phyloP scores from a whole-genome alignment of 2,888 invertebrate genomes.

The Chrysolina haemoptera region DNA sequence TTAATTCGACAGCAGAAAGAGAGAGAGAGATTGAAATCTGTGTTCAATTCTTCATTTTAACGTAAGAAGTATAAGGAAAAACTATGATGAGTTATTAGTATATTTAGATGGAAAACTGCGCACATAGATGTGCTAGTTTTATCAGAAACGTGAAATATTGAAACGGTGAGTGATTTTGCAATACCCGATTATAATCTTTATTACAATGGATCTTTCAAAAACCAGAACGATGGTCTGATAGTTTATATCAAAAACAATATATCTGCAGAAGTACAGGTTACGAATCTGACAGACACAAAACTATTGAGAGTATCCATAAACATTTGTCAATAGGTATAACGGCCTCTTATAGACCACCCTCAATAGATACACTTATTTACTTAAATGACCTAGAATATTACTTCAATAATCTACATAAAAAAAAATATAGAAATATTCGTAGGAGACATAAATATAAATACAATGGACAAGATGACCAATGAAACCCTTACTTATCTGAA shows the following conservation, averaged over 20 bases:
- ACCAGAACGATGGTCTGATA: background rate
- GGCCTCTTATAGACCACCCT: background rate
- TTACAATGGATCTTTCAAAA: background rate
- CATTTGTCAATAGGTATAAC: background rate
- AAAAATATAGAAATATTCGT: slow-evolving; percentile 8
- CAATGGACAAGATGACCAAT: slow-evolving; percentile 15
- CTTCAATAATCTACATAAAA: background rate
- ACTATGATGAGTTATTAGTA: background rate
- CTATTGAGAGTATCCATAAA: background rate
- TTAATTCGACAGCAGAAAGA: slow-evolving; percentile 5
- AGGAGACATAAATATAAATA: slow-evolving; percentile 18
- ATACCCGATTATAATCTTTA: background rate
- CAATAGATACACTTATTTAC: background rate
- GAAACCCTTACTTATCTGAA: slow-evolving; percentile 3
- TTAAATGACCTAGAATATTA: background rate
- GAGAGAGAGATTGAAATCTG: background rate
- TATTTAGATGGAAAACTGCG: background rate
- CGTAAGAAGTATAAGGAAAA: background rate
- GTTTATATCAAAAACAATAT: background rate
- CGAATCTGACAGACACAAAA: background rate
- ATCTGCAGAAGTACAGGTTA: background rate
- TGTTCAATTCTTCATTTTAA: background rate
- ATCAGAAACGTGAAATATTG: background rate
- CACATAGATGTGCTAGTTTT: background rate
- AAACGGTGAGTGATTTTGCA: background rate